Base-by-base conservation (phyloP, 2,113 vertebrate species). In the Phocoena sinus region DNA sequence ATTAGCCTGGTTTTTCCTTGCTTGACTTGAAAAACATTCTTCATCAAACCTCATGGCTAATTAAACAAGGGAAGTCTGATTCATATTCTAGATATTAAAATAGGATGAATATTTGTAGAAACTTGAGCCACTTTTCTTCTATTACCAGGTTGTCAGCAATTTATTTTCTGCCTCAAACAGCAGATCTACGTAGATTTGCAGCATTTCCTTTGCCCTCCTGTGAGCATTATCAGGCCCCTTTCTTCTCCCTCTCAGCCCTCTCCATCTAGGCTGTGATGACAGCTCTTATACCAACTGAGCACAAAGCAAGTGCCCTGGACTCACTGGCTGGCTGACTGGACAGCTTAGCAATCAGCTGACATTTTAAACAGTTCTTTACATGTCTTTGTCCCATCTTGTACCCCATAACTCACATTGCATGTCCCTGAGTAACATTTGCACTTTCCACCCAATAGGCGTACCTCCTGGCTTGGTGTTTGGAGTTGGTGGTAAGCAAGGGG, bases 21-120 rank as follows among this genome's bases (percentile, higher is more conserved):
- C 63, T 82, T 85, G 41, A 53, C 83, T 95, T 76, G 44, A 92
- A 89, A 97, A 76, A 53, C 77, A 41, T 68, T 56, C 89, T 96
- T 93, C 21, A 50, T 77, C 74, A 89, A 91, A 36, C 21, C 58
- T 70, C 79, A 92, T 79, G 68, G 41, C 68, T 92, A 95, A 89
- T 93, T 97, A 89, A 94, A 89, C 8, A 68, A 83, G 56, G 44
- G 21, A 79, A 80, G 26, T 71, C 63, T 95, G 65, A 83, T 58
- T 80, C 62, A 87, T 60, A 92, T 18, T 96, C 67, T 36, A 93
- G 56, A 60, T 83, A 85, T 63, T 68, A 82, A 89, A 83, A 76
- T 68, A 33, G 47, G 71, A 85, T 47, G 56, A 80, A 63, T 53
- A 82, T 18, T 14, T 86, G 21, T 58, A 70, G 71, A 38, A 74